Evolutionary conservation across 2,888 invertebrate genomes (phyloP), one percentile per base, ranked within the genome.

Genomic region (Cryptus armator): DNA sequence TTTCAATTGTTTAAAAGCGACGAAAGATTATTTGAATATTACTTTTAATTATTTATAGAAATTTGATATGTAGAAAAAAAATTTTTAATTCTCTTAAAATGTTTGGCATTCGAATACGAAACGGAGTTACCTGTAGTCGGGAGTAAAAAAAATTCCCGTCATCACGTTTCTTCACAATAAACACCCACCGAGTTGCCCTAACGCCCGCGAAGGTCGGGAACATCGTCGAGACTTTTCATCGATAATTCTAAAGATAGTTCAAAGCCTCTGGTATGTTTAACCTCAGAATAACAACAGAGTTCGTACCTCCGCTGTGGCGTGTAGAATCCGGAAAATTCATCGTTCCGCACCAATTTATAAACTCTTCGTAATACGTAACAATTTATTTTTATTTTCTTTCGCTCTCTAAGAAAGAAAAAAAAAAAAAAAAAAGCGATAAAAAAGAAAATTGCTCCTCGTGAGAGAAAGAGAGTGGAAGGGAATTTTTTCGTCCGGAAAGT

Each of bases 211-310:
- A 81, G 84, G 84, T 74, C 74, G 56, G 12, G 46, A 74, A 81
- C 62, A 74, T 75, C 64, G 19, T 14, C 32, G 56, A 76, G 66
- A 67, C 71, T 76, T 72, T 44, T 78, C 44, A 56, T 81, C 84
- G 84, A 81, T 84, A 78, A 81, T 75, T 84, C 78, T 70, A 84
- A 84, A 84, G 78, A 81, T 84, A 84, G 84, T 78, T 70, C 70
- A 75, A 81, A 81, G 74, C 62, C 9, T 48, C 46, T 29, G 29
- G 67, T 12, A 14, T 24, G 44, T 78, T 70, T 48, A 14, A 78
- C 59, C 68, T 78, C 37, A 62, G 53, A 53, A 32, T 16, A 51
- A 32, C 12, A 3, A 29, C 14, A 19, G 14, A 14, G 29, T n/a
- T 29, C 62, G 12, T 16, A 6, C 53, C 12, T 2, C 43, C 48